These are phyloP conservation scores for Stenichneumon culpator DNA, from an alignment of 2,888 invertebrate genomes.

Conservation along the genomic window DNA sequence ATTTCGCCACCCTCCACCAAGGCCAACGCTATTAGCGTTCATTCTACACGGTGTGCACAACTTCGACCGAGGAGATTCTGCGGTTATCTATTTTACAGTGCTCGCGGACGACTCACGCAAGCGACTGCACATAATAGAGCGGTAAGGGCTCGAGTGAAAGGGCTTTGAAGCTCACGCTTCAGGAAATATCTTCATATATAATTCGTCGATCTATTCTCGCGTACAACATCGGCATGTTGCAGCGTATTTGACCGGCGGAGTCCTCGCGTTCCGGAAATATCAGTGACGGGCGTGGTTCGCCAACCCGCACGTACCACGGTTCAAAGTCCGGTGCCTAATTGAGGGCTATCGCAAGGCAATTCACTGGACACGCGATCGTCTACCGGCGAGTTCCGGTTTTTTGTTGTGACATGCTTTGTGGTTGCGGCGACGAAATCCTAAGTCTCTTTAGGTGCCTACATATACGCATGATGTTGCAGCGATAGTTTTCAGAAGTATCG, in stretches of 20 bases:
- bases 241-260: slow-evolving; percentile 20
- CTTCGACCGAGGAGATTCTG: slow-evolving; percentile 43
- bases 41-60: neutral
- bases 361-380: neutral
- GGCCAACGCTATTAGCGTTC: neutral
- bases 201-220: slow-evolving; percentile 4
- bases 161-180: slow-evolving; percentile 34
- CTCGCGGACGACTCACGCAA: slow-evolving; percentile 10
- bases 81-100: slow-evolving; percentile 6
- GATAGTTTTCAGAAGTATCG: neutral
- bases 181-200: slow-evolving; percentile 40
- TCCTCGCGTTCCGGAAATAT: slow-evolving; percentile 64
- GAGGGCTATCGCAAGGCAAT: neutral
- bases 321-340: slow-evolving; percentile 11
- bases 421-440: neutral
- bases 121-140: slow-evolving; percentile 11
- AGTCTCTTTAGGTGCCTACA: neutral
- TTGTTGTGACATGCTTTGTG: neutral
- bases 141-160: slow-evolving; percentile 45
- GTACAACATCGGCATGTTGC: slow-evolving; percentile 16
- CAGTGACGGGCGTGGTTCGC: slow-evolving; percentile 59
- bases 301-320: slow-evolving; percentile 58
- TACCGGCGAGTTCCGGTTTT: neutral
- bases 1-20: neutral
- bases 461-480: neutral